Evolutionary conservation across 2,888 invertebrate genomes (phyloP), one percentile per base, ranked within the genome.

Genomic region (Megaustenia siamemsis): DNA sequence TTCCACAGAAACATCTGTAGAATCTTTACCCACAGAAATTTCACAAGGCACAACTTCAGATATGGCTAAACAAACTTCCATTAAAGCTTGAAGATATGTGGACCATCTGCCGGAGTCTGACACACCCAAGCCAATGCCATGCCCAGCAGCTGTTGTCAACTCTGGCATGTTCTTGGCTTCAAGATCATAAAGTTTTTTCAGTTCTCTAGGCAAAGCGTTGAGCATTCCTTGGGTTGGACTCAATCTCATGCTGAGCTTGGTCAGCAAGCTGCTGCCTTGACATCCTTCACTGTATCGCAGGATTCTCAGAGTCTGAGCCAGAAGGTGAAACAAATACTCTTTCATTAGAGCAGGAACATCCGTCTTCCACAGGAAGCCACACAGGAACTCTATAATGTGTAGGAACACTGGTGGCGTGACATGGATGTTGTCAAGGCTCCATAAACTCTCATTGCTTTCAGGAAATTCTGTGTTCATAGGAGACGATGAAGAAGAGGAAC

Each of bases 261-360:
- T 84, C n/a, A 79, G 38, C 35, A 79, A 38, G 21, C 82, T 73
- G 24, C 85, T 86, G 21, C 77, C 79, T n/a, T 78, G 75, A 53
- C 84, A 83, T 0, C 90, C 90, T 80, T 93, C 92, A 80, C 92
- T 91, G 86, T 90, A 90, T 84, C 92, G 91, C 24, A 92, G 87
- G 32, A 93, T 88, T 18, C 93, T 87, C 60, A 93, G 85, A 0
- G 92, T 89, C 89, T 93, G 93, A 12, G 93, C 93, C 73, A 93
- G 85, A 68, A 93, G 88, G 79, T 93, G 93, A 84, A 93, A 93
- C 79, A 93, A 84, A 82, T 91, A 90, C 87, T 93, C 93, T 86
- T 93, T 93, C 53, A 93, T 87, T 5, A 93, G 86, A 24, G 93
- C 91, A 8, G 93, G 93, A 15, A 92, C 89, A 43, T 93, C 93